Evolutionary conservation across 1,140 invertebrate species (phyloP).

Genomic region (Sinella curviseta): DNA sequence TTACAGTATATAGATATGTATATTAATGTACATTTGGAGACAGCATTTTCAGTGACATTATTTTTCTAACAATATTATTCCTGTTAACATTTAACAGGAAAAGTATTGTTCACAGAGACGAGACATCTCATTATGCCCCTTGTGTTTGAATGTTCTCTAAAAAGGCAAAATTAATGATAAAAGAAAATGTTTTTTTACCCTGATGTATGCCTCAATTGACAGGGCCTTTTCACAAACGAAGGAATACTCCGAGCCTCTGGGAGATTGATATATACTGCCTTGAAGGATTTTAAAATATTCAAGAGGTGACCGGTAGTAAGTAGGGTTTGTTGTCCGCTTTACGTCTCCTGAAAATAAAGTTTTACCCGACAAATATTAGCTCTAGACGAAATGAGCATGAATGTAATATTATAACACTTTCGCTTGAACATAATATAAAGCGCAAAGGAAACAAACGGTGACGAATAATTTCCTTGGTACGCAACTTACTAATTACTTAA

Average conservation of each 20-base stretch:
- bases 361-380: not conserved
- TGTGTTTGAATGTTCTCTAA: not conserved
- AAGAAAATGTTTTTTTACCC: slow-evolving; percentile 52
- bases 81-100: too few species aligned
- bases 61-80: too few species aligned
- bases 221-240: slow-evolving; percentile 53
- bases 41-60: too few species aligned
- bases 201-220: slow-evolving; percentile 61
- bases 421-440: not conserved
- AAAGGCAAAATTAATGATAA: not conserved
- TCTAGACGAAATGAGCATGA: not conserved
- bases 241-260: slow-evolving; percentile 53
- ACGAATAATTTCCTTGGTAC: too few species aligned
- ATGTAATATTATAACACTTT: not conserved
- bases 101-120: too few species aligned
- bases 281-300: slow-evolving; percentile 55
- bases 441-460: too few species aligned
- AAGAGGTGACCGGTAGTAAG: slow-evolving; percentile 59
- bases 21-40: too few species aligned
- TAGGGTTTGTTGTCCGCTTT: slow-evolving; percentile 58
- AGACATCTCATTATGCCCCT: too few species aligned
- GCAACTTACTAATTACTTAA: too few species aligned
- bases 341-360: slow-evolving; percentile 51
- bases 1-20: too few species aligned
- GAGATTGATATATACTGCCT: slow-evolving; percentile 41